Percentiles rank a stretch among this genome's conserved stretches.
These are phyloP conservation scores for Phalloptychus januarius DNA, from an alignment of 2,797 vertebrate species.

Conservation along the genomic window DNA sequence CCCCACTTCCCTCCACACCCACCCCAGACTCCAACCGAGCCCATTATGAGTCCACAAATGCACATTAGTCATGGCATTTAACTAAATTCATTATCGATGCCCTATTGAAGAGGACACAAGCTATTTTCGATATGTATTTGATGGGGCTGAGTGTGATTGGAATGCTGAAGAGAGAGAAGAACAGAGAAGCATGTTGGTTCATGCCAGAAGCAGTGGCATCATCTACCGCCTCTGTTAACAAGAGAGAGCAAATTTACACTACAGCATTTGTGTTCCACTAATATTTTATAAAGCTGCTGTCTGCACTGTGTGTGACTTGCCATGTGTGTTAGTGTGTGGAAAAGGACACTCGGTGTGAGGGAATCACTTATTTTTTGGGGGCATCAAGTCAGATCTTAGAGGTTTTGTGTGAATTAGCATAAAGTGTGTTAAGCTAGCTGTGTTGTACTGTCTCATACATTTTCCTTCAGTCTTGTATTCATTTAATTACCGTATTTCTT, in stretches of 20 bases:
- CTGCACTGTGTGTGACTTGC: not conserved
- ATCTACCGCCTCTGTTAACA: constrained; percentile 6
- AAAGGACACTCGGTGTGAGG: not conserved
- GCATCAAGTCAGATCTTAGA: not conserved
- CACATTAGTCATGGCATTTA: constrained; percentile 72
- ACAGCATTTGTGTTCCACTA: constrained; percentile 15
- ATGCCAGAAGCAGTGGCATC: constrained; percentile 11
- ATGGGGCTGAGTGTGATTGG: constrained; percentile 47
- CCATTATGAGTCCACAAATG: constrained; percentile 54
- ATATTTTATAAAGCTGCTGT: constrained; percentile 9
- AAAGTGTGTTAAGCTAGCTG: not conserved
- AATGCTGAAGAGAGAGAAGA: constrained; percentile 44
- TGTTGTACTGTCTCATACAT: not conserved
- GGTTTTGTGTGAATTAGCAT: not conserved
- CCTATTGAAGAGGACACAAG: constrained; percentile 65
- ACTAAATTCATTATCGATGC: constrained; percentile 69
- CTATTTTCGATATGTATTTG: constrained; percentile 60
- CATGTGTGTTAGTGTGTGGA: not conserved
- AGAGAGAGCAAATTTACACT: constrained; percentile 3
- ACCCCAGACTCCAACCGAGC: constrained; percentile 36
- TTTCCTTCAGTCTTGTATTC: not conserved
- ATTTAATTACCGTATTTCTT: not conserved
- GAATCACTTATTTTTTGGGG: not conserved
- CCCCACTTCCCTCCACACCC: no score
- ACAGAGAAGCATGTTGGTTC: constrained; percentile 24